These are phyloP conservation scores for Drosophila quadrilineata DNA, from an alignment of 1,140 invertebrate genomes.

Conservation along the genomic window DNA sequence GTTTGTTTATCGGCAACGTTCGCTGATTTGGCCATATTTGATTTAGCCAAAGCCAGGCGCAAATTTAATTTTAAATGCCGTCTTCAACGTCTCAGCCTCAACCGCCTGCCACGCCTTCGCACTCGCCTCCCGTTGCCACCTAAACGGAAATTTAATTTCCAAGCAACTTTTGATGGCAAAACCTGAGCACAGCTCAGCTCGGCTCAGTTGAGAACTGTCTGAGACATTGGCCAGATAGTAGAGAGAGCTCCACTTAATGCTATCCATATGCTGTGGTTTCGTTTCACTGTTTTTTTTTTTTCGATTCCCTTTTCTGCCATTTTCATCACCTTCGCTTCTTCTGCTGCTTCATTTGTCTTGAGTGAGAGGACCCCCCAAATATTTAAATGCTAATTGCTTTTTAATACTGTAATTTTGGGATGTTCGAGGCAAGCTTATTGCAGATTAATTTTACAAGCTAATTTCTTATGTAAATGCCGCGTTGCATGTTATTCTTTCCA, in stretches of 20 bases:
- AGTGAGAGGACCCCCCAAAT: slow-evolving; percentile 33
- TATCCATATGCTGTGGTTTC: slow-evolving; percentile 16
- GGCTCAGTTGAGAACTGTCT: neutral
- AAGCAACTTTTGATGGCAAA: slow-evolving; percentile 46
- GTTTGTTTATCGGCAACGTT: slow-evolving; percentile 67
- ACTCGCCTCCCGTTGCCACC: too few species aligned
- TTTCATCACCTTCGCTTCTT: neutral
- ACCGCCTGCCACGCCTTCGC: too few species aligned
- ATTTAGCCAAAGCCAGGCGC: slow-evolving; percentile 41
- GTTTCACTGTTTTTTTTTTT: slow-evolving; percentile 5
- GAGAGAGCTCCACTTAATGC: slow-evolving; percentile 37
- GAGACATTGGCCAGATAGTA: slow-evolving; percentile 10
- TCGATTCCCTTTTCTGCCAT: neutral
- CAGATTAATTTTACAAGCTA: slow-evolving; percentile 81
- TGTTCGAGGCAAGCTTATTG: slow-evolving; percentile 71
- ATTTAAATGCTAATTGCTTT: slow-evolving; percentile 81
- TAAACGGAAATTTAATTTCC: slow-evolving; percentile 79
- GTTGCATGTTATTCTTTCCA: slow-evolving; percentile 60
- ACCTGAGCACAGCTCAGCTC: neutral
- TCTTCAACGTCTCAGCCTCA: slow-evolving; percentile 34
- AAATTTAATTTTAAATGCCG: slow-evolving; percentile 75
- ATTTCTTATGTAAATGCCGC: slow-evolving; percentile 80
- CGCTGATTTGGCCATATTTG: slow-evolving; percentile 64
- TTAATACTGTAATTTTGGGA: slow-evolving; percentile 79
- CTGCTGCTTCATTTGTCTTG: slow-evolving; percentile 27